Evolutionary conservation across 1,140 invertebrate genomes (phyloP), one percentile per base, ranked within the genome.

Genomic region (Dinoponera quadriceps): DNA sequence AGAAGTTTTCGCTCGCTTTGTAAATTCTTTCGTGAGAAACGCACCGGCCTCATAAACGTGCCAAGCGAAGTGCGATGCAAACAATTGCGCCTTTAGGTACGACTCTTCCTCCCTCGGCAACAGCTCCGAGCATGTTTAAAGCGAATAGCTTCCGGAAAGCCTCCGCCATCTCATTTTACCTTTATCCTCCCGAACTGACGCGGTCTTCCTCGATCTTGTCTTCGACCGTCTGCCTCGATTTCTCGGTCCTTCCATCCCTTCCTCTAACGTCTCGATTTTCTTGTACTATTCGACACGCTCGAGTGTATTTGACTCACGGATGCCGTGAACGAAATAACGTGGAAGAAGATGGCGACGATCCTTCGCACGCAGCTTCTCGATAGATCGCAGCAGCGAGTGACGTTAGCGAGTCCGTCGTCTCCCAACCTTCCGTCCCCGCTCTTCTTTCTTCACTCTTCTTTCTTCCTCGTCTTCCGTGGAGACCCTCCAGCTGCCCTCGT

Each of bases 11-110:
- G 51, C 68, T 68, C 27, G 14, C 48, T 57, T 71, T 16, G 29
- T 38, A 29, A 14, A 9, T 73, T 59, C 22, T 44, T 51, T 49
- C 25, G 63, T 55, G 51, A 82, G 44, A 62, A 82, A 74, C 49
- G 48, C 60, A 71, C 38, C 29, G 44, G 44, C 54, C 9, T 66
- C 68, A 73, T 74, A 82, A 82, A 74, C 51, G 72, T 82, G 73
- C 73, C 77, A 82, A 82, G 72, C 80, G 86, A 86, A 87, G 69
- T 83, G 77, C 81, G 80, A 82, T 87, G 83, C 71, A 87, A 87
- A 87, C 65, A 69, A 49, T 87, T 83, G 73, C 62, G 20, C 27
- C 44, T 65, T 74, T 69, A 75, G 69, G 63, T 77, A 83, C 69
- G 27, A 80, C 60, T 83, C 68, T 80, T 63, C 16, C 2, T 55